Base-by-base conservation (phyloP, 2,113 vertebrate genomes). In the Phycodurus eques region DNA sequence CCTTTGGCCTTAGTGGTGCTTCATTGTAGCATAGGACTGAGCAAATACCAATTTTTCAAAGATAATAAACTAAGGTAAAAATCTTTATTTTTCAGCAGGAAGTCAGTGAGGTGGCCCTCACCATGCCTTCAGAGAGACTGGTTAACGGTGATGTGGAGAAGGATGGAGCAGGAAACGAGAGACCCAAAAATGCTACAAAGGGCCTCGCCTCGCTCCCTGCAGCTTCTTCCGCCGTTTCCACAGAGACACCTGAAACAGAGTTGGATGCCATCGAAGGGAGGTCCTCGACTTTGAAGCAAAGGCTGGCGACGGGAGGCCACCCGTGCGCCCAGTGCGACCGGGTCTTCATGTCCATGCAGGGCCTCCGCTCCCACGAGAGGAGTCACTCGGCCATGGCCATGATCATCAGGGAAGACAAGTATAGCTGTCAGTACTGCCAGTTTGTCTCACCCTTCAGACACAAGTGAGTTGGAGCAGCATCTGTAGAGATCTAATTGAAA, bases 271-370 rank as follows among this genome's bases (percentile, higher is more conserved):
- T 67, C 0, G 79, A 77, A 15, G 89, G 80, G 44, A 68, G 74
- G 49, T 83, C 82, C 0, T 86, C 81, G 0, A 75, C 85, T 78
- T 92, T 93, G 90, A 95, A 96, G 92, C 93, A 94, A 80, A 89
- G 91, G 72, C 92, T 92, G 62, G 90, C 92, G 68, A 91, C 93
- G 69, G 94, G 95, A 74, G 95, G 96, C 80, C 96, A 98, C 92
- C 91, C 95, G 44, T 99, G 97, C 85, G 92, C 92, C 85, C 95
- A 96, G 93, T 99, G 97, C 86, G 96, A 97, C 89, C 91, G 94
- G 75, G 94, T 99, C 89, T 96, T 99, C 94, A 98, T 98, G 96
- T 99, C 98, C 92, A 95, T 98, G 95, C 97, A 98, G 94, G 98
- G 98, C 86, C 94, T 99, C 72, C 94, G 96, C 86, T 99, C 98